Evolutionary conservation across 2,888 invertebrate species (phyloP).

Genomic region (Metopia argyrocephala): DNA sequence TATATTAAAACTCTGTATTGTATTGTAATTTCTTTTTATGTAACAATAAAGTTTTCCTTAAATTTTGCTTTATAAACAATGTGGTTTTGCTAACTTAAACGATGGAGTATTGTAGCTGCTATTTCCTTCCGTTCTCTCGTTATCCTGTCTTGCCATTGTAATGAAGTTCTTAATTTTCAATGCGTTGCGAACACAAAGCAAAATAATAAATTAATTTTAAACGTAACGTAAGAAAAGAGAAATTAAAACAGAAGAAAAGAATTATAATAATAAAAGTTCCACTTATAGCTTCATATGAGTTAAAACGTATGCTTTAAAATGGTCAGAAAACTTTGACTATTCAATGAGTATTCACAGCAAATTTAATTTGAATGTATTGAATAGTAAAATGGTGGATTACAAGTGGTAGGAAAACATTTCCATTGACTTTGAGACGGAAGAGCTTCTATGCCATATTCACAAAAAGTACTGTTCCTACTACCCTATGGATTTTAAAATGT

Average conservation of each 20-base stretch:
- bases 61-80: too few species aligned
- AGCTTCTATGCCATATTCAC: conserved; percentile 53
- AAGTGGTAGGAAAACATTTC: conserved; percentile 52
- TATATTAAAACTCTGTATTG: too few species aligned
- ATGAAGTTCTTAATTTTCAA: conserved; percentile 38
- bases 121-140: conserved; percentile 7
- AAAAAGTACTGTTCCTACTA: too few species aligned
- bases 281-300: neutral
- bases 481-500: neutral
- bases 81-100: neutral
- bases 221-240: neutral
- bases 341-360: conserved; percentile 26
- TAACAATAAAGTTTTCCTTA: too few species aligned
- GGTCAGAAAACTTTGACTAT: conserved; percentile 4
- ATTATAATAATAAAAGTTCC: conserved; percentile 18
- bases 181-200: conserved; percentile 29
- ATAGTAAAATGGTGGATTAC: conserved; percentile 33
- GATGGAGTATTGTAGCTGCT: neutral
- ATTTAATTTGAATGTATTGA: conserved; percentile 53
- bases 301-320: conserved; percentile 8
- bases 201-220: conserved; percentile 48
- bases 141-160: conserved; percentile 11
- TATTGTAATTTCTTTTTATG: too few species aligned
- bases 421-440: conserved; percentile 47
- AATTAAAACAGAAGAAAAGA: conserved; percentile 4